Evolutionary conservation across 2,888 invertebrate species (phyloP), one percentile per base, ranked within the genome.

Genomic region (Rhagonycha lutea): DNA sequence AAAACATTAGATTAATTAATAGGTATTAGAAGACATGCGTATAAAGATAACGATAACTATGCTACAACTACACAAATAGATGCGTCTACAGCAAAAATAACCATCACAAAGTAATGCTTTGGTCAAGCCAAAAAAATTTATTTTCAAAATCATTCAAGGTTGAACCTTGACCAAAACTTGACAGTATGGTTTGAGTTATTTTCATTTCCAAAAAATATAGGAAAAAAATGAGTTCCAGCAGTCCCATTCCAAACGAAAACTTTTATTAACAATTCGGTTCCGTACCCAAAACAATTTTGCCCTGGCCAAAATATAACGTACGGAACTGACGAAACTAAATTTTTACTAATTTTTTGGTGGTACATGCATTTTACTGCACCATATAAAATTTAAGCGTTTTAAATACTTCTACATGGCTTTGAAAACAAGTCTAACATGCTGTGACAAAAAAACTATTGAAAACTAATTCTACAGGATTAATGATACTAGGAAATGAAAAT

Each of bases 401-500:
- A 47, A n/a, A 47, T 47, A 47, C 47, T 47, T 47, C 47, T 47
- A 47, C 47, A 47, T 47, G 47, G n/a, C 4, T 47, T 47, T 47
- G n/a, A 47, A 47, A 7, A 47, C n/a, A 47, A 47, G n/a, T 47
- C 69, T 72, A 14, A 62, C 76, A 76, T 76, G 76, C 76, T 67
- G 12, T 70, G 24, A 23, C 18, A 12, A 62, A 62, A 14, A 23
- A 63, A 63, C 18, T 24, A 23, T 18, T 23, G 24, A 24, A 18
- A 63, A 63, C 63, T 65, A 65, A 23, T 24, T 65, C 63, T 65
- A 65, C 24, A 8, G 23, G 63, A 26, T 24, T 18, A 23, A 62
- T 65, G 26, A 14, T 24, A n/a, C 5, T 65, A 65, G 26, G 63
- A 26, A 65, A 65, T 61, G 18, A 23, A 18, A n/a, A 18, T 65